Conservation (phyloP, 2,888 invertebrate genomes). For the Nephrocerus scutellatus region DNA sequence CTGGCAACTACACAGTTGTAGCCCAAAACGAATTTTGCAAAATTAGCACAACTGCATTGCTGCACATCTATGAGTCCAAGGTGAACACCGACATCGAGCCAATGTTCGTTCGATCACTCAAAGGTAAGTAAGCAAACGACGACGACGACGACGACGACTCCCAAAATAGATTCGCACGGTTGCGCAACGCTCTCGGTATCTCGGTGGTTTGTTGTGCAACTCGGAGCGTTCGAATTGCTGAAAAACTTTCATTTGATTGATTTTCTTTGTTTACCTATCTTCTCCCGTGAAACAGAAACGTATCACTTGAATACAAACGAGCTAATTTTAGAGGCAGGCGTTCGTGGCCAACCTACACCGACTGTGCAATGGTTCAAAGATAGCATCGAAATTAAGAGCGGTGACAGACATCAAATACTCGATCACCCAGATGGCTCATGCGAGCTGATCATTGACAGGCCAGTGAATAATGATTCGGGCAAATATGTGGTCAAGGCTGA, state of each 20-base stretch:
- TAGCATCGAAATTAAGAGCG: conserved; percentile 53
- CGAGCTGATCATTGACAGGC: conserved; percentile 60
- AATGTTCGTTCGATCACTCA: conserved; percentile 66
- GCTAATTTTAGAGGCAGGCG: conserved; percentile 67
- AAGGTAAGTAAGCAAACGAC: conserved; percentile 51
- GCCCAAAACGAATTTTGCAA: conserved; percentile 69
- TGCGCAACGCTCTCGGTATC: too few species aligned
- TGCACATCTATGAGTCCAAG: conserved; percentile 59
- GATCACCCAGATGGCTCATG: conserved; percentile 70
- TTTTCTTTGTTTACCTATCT: conserved; percentile 1
- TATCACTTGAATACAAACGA: conserved; percentile 68
- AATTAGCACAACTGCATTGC: conserved; percentile 59
- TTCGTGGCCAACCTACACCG: conserved; percentile 66
- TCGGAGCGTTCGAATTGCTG: neutral
- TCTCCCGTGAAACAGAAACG: conserved; percentile 52
- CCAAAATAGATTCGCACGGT: too few species aligned
- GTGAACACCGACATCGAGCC: conserved; percentile 57
- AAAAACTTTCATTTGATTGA: conserved; percentile 7
- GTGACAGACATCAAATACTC: conserved; percentile 58
- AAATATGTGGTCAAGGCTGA: conserved; percentile 71
- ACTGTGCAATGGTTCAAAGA: conserved; percentile 72
- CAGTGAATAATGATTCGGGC: conserved; percentile 62
- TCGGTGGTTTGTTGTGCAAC: conserved; percentile 6
- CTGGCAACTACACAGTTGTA: conserved; percentile 72
- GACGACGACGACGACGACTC: conserved; percentile 1